A percentile compares a stretch with the other conserved stretches of the same genome.
phyloP scores from a whole-genome alignment of 2,888 invertebrate genomes.

The Digitonthophagus gazella region DNA sequence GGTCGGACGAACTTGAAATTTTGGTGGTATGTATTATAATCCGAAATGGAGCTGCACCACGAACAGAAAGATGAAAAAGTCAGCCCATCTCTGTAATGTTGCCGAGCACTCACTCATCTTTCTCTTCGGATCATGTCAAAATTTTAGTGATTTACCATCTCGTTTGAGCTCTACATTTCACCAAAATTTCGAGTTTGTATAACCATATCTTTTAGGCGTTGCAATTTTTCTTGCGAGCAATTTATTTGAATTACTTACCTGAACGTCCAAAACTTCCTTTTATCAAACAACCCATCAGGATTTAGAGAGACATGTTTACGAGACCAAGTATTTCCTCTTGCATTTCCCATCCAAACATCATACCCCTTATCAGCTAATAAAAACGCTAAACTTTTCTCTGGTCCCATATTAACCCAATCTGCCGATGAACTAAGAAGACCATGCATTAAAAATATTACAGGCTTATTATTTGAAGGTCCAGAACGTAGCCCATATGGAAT shows the following conservation, averaged over 20 bases:
- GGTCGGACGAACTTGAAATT: too few species aligned
- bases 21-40: too few species aligned
- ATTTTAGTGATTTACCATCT: too few species aligned
- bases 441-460: constrained; percentile 65
- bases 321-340: constrained; percentile 70
- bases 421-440: constrained; percentile 72
- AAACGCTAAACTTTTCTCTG: constrained; percentile 59
- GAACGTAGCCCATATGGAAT: constrained; percentile 56
- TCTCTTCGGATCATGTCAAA: not conserved
- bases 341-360: constrained; percentile 81
- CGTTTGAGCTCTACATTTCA: too few species aligned
- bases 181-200: too few species aligned
- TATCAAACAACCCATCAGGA: constrained; percentile 44
- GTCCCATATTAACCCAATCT: constrained; percentile 72
- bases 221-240: not conserved
- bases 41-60: too few species aligned
- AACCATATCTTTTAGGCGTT: too few species aligned
- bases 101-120: too few species aligned
- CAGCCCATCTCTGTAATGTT: too few species aligned
- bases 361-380: constrained; percentile 67
- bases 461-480: constrained; percentile 34
- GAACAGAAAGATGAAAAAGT: too few species aligned
- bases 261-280: constrained; percentile 60
- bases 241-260: constrained; percentile 37
- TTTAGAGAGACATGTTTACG: constrained; percentile 55